These are phyloP conservation scores for Apis mellifera DNA, from an alignment of 1,140 invertebrate species.

Conservation along the genomic window Amel_HAv3.1 CM009943.2:4926001-4926500, in stretches of 20 bases:
- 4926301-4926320: too few species aligned
- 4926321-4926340: background rate
- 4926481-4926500: background rate
- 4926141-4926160: background rate
- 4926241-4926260: background rate
- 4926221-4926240: background rate
- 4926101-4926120: background rate
- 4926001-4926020: slow-evolving; percentile 13
- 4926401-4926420: background rate
- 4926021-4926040: background rate
- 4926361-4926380: background rate
- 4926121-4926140: background rate
- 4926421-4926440: slow-evolving; percentile 1
- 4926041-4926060: background rate
- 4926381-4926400: background rate
- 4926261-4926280: background rate
- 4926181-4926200: too few species aligned
- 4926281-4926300: background rate
- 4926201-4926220: background rate
- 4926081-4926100: slow-evolving; percentile 6
- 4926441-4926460: slow-evolving; percentile 16
- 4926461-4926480: background rate
- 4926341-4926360: background rate
- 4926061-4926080: background rate
- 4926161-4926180: background rate